Conservation (phyloP, 2,888 invertebrate genomes). For the Chrysopilus asiliformis region DNA sequence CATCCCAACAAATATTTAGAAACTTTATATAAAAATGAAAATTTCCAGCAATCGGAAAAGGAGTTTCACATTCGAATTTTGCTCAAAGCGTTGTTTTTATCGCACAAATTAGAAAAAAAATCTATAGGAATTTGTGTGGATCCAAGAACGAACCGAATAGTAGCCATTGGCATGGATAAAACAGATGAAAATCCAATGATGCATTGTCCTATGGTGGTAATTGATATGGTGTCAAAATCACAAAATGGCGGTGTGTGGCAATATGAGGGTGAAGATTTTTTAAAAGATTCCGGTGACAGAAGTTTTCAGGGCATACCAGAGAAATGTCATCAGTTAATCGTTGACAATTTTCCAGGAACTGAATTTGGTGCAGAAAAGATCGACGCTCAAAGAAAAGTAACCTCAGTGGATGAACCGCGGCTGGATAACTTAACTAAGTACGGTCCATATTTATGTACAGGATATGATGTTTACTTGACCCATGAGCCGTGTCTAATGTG, state of each 20-base stretch:
- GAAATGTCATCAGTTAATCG: constrained; percentile 31
- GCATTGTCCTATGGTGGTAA: constrained; percentile 73
- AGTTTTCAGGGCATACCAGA: constrained; percentile 36
- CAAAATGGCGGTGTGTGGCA: constrained; percentile 69
- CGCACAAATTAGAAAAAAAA: constrained; percentile 22
- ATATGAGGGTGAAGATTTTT: constrained; percentile 13
- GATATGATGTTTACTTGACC: constrained; percentile 68
- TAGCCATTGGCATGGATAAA: constrained; percentile 52
- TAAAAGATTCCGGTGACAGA: constrained; percentile 23
- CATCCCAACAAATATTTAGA: constrained; percentile 68
- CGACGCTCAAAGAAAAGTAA: constrained; percentile 21
- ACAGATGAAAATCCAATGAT: constrained; percentile 52
- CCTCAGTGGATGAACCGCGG: constrained; percentile 5
- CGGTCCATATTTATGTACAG: constrained; percentile 73
- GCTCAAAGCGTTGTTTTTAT: constrained; percentile 32
- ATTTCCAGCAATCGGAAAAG: constrained; percentile 45
- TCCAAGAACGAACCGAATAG: constrained; percentile 47
- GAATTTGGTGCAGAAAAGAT: constrained; percentile 39
- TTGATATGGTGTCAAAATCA: constrained; percentile 71
- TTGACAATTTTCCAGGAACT: constrained; percentile 28
- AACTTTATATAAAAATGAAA: constrained; percentile 44
- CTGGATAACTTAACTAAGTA: constrained; percentile 31
- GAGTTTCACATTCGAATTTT: constrained; percentile 45
- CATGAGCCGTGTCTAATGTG: constrained; percentile 91
- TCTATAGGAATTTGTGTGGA: constrained; percentile 58